Base-by-base conservation (phyloP, 2,888 invertebrate species). In the Lampropteryx suffumata region DNA sequence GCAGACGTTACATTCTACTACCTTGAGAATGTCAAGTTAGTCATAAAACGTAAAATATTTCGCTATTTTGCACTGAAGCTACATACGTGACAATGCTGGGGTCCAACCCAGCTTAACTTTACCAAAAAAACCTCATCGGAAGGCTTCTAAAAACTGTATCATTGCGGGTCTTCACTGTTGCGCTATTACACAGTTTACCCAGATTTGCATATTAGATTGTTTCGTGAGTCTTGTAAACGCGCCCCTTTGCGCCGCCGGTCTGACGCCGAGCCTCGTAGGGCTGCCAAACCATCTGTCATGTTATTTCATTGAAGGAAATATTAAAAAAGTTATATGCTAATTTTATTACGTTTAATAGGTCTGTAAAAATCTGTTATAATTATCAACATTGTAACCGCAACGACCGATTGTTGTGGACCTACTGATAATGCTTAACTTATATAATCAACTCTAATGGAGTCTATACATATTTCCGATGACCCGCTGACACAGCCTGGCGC, bases 131-230 rank as follows among this genome's bases (percentile, higher is more conserved):
- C 1, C 6, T 24, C 1, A 7, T 24, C 6, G n/a, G 13, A 37
- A 27, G 11, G 26, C 6, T 10, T n/a, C 6, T n/a, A n/a, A n/a
- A 28, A 39, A 14, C 13, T 36, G 40, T 52, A 47, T 60, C 42
- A 37, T 58, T 43, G 46, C 49, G 14, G 8, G 40, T 12, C 32
- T 26, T 10, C 8, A 33, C 32, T 47, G 49, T 43, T 52, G 43
- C 43, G 40, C 55, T 53, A 55, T 74, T 75, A 72, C 69, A 70
- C 58, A 61, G 67, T 67, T 71, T 71, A 64, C 63, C 59, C 56
- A 55, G 61, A 76, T 78, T 67, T 72, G 67, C 69, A 75, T 78
- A 73, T 70, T 70, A 71, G 71, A 77, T 73, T 72, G 71, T 70
- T 72, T 68, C 59, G 64, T 70, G 65, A 72, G 72, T 75, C 74